phyloP scores from a whole-genome alignment of 2,888 invertebrate species.

The Hypomecis atomaria region DNA sequence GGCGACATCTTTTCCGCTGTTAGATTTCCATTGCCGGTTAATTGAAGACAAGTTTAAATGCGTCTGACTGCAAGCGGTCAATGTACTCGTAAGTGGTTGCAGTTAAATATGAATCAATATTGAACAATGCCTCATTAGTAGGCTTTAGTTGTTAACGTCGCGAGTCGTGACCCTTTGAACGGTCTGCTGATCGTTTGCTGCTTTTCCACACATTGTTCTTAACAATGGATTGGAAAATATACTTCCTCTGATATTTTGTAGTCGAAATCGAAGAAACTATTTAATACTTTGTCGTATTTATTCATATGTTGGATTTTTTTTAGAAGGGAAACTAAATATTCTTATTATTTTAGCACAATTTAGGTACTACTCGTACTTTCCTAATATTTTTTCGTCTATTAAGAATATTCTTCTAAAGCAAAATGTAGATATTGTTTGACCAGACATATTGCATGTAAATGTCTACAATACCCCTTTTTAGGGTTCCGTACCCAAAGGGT shows the following conservation, averaged over 20 bases:
- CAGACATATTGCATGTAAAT: too few species aligned
- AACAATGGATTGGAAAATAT: background rate
- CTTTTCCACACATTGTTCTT: slow-evolving; percentile 2
- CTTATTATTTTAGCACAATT: too few species aligned
- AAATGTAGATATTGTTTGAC: too few species aligned
- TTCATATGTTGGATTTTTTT: too few species aligned
- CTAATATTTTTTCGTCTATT: too few species aligned
- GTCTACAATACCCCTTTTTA: too few species aligned
- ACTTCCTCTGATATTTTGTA: background rate
- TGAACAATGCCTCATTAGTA: slow-evolving; percentile 19
- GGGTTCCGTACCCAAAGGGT: too few species aligned
- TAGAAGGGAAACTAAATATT: too few species aligned
- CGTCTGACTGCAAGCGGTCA: background rate
- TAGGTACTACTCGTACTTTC: too few species aligned
- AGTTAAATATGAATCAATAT: background rate
- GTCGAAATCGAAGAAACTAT: background rate
- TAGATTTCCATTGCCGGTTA: slow-evolving; percentile 10
- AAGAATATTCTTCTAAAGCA: too few species aligned
- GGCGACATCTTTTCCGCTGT: slow-evolving; percentile 8
- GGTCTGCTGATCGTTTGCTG: background rate
- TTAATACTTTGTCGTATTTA: too few species aligned
- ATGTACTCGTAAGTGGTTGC: background rate
- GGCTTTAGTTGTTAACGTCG: background rate
- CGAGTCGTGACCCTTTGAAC: slow-evolving; percentile 6
- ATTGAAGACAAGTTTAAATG: background rate